Conservation (phyloP, 1,140 invertebrate species). For the Limonius californicus region DNA sequence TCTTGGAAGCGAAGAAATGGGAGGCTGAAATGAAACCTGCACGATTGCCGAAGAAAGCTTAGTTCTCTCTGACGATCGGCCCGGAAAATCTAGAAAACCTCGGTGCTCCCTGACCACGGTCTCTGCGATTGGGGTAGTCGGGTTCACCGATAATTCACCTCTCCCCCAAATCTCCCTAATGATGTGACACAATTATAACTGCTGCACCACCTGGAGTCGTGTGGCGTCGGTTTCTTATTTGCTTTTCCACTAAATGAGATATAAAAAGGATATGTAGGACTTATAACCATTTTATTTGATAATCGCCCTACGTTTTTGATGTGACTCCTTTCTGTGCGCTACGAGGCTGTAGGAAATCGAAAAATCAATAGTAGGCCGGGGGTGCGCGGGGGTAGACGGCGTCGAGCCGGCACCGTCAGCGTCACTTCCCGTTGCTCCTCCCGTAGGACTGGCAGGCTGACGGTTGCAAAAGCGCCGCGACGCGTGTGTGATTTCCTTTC, state of each 20-base stretch:
- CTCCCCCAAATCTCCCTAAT: not conserved
- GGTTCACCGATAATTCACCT: constrained; percentile 6
- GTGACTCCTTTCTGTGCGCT: constrained; percentile 25
- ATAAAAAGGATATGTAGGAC: constrained; percentile 3
- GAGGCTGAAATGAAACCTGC: constrained; percentile 13
- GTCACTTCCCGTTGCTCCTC: constrained; percentile 30
- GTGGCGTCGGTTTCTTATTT: too few relatives aligned
- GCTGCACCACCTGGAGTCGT: not conserved
- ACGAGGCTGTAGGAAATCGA: constrained; percentile 32
- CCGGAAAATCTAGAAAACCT: constrained; percentile 1
- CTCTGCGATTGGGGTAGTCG: constrained; percentile 20
- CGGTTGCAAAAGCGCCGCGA: constrained; percentile 18
- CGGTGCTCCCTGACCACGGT: constrained; percentile 17
- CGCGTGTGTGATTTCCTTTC: constrained; percentile 20
- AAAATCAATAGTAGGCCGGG: constrained; percentile 31
- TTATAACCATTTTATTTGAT: constrained; percentile 24
- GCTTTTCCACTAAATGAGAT: not conserved
- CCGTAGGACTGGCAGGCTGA: constrained; percentile 24
- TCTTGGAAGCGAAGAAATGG: constrained; percentile 2
- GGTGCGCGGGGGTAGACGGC: constrained; percentile 26
- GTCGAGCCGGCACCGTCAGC: constrained; percentile 28
- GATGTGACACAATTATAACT: not conserved
- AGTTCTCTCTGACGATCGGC: not conserved
- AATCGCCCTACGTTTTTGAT: constrained; percentile 28
- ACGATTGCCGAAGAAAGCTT: constrained; percentile 5